These are phyloP conservation scores for Papilio machaon DNA, from an alignment of 1,140 invertebrate species.

Conservation along the genomic window DNA sequence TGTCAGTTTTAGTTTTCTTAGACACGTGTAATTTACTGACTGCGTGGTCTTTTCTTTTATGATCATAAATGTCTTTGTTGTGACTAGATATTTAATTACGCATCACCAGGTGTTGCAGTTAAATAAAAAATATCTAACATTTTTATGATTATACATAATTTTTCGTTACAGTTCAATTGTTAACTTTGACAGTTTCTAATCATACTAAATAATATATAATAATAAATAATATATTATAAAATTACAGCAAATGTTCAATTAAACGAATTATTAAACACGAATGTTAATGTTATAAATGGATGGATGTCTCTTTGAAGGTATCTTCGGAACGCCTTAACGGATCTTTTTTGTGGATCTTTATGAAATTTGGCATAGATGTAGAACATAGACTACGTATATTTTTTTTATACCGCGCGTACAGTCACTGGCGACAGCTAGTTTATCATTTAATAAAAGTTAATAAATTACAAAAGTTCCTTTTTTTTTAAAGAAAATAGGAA, in stretches of 20 bases:
- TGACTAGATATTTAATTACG: constrained; percentile 6
- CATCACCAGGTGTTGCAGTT: constrained; percentile 11
- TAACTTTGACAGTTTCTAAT: background rate
- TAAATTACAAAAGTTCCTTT: too few relatives aligned
- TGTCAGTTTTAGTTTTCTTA: background rate
- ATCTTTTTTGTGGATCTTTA: too few relatives aligned
- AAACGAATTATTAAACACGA: background rate
- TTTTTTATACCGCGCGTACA: too few relatives aligned
- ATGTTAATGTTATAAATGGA: background rate
- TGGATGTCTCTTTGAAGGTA: too few relatives aligned
- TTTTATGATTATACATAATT: background rate
- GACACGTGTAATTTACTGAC: background rate
- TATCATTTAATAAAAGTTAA: too few relatives aligned
- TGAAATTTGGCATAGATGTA: too few relatives aligned
- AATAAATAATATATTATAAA: too few relatives aligned
- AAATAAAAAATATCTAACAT: background rate
- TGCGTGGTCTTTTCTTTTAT: background rate
- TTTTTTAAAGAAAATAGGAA: too few relatives aligned
- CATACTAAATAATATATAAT: background rate
- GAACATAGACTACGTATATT: too few relatives aligned
- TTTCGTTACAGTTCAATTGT: background rate
- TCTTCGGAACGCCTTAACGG: too few relatives aligned
- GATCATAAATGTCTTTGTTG: background rate
- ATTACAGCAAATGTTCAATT: too few relatives aligned
- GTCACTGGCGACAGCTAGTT: too few relatives aligned